phyloP scores from a whole-genome alignment of 2,888 invertebrate species.

The Fragum fragum region DNA sequence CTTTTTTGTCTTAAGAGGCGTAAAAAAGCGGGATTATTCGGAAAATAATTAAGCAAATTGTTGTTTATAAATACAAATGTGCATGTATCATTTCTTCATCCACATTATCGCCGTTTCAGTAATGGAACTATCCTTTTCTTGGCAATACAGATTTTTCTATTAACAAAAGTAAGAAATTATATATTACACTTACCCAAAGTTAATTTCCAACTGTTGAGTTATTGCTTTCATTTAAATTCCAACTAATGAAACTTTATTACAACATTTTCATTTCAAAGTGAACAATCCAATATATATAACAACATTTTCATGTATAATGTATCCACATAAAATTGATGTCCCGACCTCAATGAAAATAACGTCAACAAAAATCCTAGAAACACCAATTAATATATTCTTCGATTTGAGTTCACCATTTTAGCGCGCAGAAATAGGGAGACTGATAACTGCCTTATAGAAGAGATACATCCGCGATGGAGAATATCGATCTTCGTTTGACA shows the following conservation, averaged over 20 bases:
- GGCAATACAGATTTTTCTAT: too few relatives aligned
- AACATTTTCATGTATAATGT: not conserved
- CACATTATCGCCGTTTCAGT: too few relatives aligned
- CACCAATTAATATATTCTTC: conserved; percentile 17
- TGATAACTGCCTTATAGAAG: conserved; percentile 4
- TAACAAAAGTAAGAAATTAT: too few relatives aligned
- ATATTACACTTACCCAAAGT: conserved; percentile 4
- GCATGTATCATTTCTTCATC: too few relatives aligned
- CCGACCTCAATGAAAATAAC: not conserved
- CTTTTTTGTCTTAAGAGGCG: too few relatives aligned
- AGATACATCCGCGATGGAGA: conserved; percentile 12
- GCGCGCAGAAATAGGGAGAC: conserved; percentile 3
- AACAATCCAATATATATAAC: not conserved
- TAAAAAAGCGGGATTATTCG: too few relatives aligned
- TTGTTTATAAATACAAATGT: too few relatives aligned
- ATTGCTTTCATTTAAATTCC: not conserved
- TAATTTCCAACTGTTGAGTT: not conserved
- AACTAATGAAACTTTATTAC: not conserved
- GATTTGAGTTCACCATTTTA: conserved; percentile 17
- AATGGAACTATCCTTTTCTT: too few relatives aligned
- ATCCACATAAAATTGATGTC: not conserved
- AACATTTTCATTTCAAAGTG: not conserved
- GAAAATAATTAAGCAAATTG: too few relatives aligned
- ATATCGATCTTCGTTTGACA: conserved; percentile 14
- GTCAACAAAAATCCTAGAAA: conserved; percentile 16